Evolutionary conservation across 2,888 invertebrate genomes (phyloP).

Genomic region (Xestia rhomboidea): DNA sequence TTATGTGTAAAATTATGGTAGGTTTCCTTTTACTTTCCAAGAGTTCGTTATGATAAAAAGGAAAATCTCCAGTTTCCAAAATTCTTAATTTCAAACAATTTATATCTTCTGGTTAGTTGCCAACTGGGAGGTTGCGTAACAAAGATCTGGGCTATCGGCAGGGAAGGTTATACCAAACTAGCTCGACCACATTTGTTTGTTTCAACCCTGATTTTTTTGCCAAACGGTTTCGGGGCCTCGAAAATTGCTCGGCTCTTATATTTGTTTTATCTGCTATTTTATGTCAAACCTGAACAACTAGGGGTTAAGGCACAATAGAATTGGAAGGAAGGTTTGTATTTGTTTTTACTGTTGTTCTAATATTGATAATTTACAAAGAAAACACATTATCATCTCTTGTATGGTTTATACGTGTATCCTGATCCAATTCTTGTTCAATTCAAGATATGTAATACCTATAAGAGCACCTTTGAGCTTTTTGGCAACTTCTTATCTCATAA

Average conservation of each 20-base stretch:
- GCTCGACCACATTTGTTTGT: constrained; percentile 8
- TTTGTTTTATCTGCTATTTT: constrained; percentile 12
- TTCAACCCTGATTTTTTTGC: constrained; percentile 33
- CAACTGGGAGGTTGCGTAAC: constrained; percentile 33
- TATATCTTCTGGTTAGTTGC: constrained; percentile 23
- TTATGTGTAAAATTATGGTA: not conserved
- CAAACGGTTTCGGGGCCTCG: constrained; percentile 12
- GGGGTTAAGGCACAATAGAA: not conserved
- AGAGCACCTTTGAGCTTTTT: not conserved
- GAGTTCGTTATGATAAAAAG: not conserved
- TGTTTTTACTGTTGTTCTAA: not conserved
- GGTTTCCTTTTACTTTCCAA: not conserved
- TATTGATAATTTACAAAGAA: not conserved
- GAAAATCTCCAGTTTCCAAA: not conserved
- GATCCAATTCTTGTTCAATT: not conserved
- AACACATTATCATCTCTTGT: no score
- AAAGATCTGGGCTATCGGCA: constrained; percentile 8
- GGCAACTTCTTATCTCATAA: not conserved
- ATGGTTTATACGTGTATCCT: not conserved
- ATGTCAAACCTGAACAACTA: not conserved
- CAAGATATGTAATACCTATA: not conserved
- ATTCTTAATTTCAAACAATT: not conserved
- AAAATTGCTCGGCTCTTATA: constrained; percentile 22
- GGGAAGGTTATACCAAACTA: constrained; percentile 27
- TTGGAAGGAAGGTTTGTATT: not conserved